phyloP scores from a whole-genome alignment of 1,140 invertebrate species.

The Drosophila nannoptera region DNA sequence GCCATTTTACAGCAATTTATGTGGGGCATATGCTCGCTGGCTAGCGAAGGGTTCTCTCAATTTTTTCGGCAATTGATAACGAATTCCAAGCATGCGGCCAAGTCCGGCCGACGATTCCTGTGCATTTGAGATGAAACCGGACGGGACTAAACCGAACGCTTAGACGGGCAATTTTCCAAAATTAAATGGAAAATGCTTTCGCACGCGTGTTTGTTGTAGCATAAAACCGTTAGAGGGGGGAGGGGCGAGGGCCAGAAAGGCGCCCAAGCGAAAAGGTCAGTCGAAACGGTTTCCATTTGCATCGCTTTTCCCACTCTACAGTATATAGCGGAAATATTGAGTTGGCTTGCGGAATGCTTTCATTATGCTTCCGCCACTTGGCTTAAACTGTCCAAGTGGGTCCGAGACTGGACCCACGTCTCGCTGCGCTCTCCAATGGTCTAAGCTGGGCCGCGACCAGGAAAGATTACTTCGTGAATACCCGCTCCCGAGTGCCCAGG shows the following conservation, averaged over 20 bases:
- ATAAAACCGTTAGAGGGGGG: no score
- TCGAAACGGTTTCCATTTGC: constrained; percentile 48
- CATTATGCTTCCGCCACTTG: constrained; percentile 47
- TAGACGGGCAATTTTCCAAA: constrained; percentile 46
- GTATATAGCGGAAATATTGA: constrained; percentile 62
- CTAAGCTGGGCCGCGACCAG: background rate
- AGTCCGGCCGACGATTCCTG: constrained; percentile 47
- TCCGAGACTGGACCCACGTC: constrained; percentile 22
- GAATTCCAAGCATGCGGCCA: constrained; percentile 63
- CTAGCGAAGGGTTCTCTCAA: background rate
- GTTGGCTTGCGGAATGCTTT: constrained; percentile 73
- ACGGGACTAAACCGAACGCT: background rate
- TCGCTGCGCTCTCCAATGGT: constrained; percentile 27
- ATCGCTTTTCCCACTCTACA: constrained; percentile 28
- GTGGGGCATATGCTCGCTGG: background rate
- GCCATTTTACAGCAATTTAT: constrained; percentile 62
- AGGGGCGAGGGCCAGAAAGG: constrained; percentile 16
- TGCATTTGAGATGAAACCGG: constrained; percentile 63
- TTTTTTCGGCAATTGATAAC: constrained; percentile 56
- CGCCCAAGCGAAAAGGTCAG: background rate
- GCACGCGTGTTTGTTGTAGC: constrained; percentile 20
- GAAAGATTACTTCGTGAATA: background rate
- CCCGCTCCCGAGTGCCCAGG: background rate
- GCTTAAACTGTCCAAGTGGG: constrained; percentile 26
- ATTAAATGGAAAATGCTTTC: constrained; percentile 67